Evolutionary conservation across 2,113 vertebrate species (phyloP), one percentile per base, ranked within the genome.

Genomic region (Alligator sinensis): DNA sequence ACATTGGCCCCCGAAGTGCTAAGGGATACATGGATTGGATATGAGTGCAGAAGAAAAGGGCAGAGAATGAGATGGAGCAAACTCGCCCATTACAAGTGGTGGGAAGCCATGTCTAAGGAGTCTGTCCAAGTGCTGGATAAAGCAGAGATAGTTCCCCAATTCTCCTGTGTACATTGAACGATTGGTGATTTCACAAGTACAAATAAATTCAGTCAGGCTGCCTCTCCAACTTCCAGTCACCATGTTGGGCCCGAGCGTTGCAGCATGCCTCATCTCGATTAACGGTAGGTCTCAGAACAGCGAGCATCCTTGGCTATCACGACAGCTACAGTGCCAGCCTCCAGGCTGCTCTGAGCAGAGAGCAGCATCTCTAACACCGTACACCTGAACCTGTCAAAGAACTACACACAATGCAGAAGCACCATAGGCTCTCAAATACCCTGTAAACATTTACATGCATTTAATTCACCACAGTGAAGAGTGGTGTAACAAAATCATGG

Each of bases 71-170:
- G 30, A 72, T 54, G 78, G 83, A 86, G 77, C 64, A 87, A 93
- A 80, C 55, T 76, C 86, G 80, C 28, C 66, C 83, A 66, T 14
- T 30, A 59, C 91, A 57, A 1, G 24, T 1, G 54, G 77, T 4
- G 77, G 85, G 74, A 54, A 75, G 15, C 9, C 55, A 59, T 1
- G 9, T 61, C 38, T 3, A 12, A 88, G 84, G 86, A 91, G 79
- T 82, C 86, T 86, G 77, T 84, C 90, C 80, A 92, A 77, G 18
- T n/a, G 54, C 76, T 0, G 1, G 80, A 80, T n/a, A 78, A 88
- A 89, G 89, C 77, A 75, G 54, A 30, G 85, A 66, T 22, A 38
- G 86, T 82, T 79, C 92, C 82, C 89, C 89, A 92, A 74, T 38
- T 55, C 78, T 70, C 86, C 59, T 61, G 3, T 15, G 54, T 87